Evolutionary conservation across 2,888 invertebrate species (phyloP).

Genomic region (Cephonodes hylas): DNA sequence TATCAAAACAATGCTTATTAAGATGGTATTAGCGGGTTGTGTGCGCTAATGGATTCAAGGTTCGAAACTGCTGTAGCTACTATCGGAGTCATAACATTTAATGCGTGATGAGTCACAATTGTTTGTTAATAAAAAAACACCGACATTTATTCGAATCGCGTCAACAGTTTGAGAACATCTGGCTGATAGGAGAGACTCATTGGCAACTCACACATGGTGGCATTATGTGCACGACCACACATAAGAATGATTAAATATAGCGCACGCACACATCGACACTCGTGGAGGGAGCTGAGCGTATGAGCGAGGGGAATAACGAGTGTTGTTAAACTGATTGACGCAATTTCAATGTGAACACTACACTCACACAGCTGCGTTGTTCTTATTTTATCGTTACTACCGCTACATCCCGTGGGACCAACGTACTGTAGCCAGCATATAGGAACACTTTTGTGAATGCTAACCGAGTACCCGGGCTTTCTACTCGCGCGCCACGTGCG

Average conservation of each 20-base stretch:
- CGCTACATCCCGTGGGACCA: slow-evolving; percentile 73
- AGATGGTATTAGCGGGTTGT: slow-evolving; percentile 42
- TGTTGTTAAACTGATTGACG: slow-evolving; percentile 70
- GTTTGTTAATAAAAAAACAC: background rate
- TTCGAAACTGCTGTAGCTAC: slow-evolving; percentile 25
- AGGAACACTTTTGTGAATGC: slow-evolving; percentile 69
- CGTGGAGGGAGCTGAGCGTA: slow-evolving; percentile 56
- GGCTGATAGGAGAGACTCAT: slow-evolving; percentile 68
- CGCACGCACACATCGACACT: slow-evolving; percentile 55
- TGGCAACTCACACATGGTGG: slow-evolving; percentile 74
- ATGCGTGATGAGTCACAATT: background rate
- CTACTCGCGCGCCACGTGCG: slow-evolving; percentile 40
- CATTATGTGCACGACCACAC: slow-evolving; percentile 64
- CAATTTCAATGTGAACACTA: slow-evolving; percentile 56
- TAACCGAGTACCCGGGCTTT: slow-evolving; percentile 56
- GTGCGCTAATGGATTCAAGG: slow-evolving; percentile 45
- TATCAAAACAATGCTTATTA: slow-evolving; percentile 41
- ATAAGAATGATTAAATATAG: slow-evolving; percentile 74
- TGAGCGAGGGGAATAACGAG: slow-evolving; percentile 63
- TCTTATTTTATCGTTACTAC: slow-evolving; percentile 74
- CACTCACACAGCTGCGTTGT: slow-evolving; percentile 58
- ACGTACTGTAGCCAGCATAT: slow-evolving; percentile 57
- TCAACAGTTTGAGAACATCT: slow-evolving; percentile 56
- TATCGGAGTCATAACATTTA: background rate
- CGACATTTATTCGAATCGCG: slow-evolving; percentile 23